phyloP scores from a whole-genome alignment of 1,140 invertebrate genomes.

The Bombus vancouverensis region DNA sequence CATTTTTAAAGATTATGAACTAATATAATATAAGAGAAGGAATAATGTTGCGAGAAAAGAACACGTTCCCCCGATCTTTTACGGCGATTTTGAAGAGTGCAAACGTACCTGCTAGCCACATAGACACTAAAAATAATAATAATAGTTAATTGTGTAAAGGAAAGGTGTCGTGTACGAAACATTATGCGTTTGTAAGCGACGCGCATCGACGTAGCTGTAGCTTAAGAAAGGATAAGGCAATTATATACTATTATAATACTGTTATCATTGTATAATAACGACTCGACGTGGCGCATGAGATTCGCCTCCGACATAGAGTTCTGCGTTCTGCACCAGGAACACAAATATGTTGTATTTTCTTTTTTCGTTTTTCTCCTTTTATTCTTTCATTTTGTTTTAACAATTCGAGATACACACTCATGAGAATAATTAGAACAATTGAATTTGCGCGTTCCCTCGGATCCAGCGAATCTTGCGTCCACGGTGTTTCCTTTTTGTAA shows the following conservation, averaged over 20 bases:
- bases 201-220: conserved; percentile 51
- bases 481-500: conserved; percentile 40
- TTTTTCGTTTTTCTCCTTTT: neutral
- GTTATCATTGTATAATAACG: conserved; percentile 36
- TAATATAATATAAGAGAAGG: neutral
- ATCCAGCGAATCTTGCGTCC: conserved; percentile 42
- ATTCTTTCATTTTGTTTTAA: neutral
- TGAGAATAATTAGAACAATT: neutral
- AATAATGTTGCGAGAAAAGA: neutral
- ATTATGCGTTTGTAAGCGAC: conserved; percentile 38
- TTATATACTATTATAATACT: conserved; percentile 54
- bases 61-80: conserved; percentile 20
- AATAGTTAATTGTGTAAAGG: conserved; percentile 50
- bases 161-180: conserved; percentile 12
- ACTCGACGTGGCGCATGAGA: conserved; percentile 28
- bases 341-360: neutral
- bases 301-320: neutral
- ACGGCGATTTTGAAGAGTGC: conserved; percentile 51
- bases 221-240: conserved; percentile 45
- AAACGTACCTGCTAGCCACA: conserved; percentile 73
- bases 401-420: neutral
- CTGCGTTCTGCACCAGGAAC: neutral
- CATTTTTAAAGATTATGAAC: neutral
- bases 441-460: neutral
- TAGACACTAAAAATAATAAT: conserved; percentile 69